Conservation (phyloP, 2,797 vertebrate species). For the Urocyon cinereoargenteus region DNA sequence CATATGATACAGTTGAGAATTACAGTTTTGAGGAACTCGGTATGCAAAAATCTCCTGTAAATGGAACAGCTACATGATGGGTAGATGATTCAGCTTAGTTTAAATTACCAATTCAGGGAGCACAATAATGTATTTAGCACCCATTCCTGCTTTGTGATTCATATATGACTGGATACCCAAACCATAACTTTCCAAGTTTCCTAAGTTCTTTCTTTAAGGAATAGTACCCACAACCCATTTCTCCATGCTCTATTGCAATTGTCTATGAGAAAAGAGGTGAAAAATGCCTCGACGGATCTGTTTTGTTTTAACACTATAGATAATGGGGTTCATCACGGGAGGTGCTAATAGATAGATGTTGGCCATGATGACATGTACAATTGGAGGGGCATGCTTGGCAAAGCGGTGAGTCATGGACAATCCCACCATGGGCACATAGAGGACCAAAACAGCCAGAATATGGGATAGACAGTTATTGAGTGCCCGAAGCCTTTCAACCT, state of each 20-base stretch:
- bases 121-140: not conserved
- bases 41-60: not conserved
- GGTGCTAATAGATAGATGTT: constrained; percentile 35
- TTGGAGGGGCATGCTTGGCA: not conserved
- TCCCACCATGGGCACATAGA: constrained; percentile 37
- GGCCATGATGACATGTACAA: constrained; percentile 5
- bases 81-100: not conserved
- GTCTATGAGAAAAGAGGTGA: not conserved
- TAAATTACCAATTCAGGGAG: not conserved
- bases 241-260: not conserved
- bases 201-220: not conserved
- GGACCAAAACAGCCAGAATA: not conserved
- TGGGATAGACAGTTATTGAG: constrained; percentile 49
- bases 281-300: not conserved
- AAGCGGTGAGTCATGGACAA: constrained; percentile 40
- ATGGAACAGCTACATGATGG: not conserved
- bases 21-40: not conserved
- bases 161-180: not conserved
- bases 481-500: not conserved
- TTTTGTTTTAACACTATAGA: constrained; percentile 54
- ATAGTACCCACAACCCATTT: not conserved
- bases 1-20: not conserved
- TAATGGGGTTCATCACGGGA: constrained; percentile 51
- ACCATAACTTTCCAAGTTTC: not conserved
- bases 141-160: not conserved